phyloP scores from a whole-genome alignment of 1,140 invertebrate species.

The Drosophila triauraria region DNA sequence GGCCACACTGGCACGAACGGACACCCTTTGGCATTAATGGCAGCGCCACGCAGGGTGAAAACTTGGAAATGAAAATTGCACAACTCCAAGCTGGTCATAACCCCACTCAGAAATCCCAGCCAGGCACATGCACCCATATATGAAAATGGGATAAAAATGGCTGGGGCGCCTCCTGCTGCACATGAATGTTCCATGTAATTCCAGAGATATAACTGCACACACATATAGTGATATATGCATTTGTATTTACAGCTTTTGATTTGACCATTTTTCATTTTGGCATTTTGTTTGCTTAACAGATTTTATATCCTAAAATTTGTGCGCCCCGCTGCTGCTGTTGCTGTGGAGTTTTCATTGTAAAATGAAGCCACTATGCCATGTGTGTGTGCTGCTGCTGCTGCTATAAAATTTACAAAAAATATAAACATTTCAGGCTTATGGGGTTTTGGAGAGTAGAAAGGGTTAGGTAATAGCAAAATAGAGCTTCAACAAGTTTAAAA shows the following conservation, averaged over 20 bases:
- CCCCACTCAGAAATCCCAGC: constrained; percentile 20
- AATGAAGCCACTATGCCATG: constrained; percentile 11
- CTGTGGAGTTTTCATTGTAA: constrained; percentile 35
- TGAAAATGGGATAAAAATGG: constrained; percentile 19
- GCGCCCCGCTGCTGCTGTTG: constrained; percentile 21
- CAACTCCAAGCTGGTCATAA: constrained; percentile 56
- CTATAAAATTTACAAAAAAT: constrained; percentile 16
- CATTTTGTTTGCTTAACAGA: constrained; percentile 69
- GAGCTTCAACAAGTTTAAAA: constrained; percentile 19
- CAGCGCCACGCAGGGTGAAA: constrained; percentile 35
- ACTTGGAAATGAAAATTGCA: constrained; percentile 76
- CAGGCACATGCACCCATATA: constrained; percentile 5
- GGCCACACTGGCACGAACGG: neutral
- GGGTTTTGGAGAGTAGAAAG: neutral
- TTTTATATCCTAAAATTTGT: constrained; percentile 46
- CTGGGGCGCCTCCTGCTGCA: constrained; percentile 22
- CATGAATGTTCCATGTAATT: constrained; percentile 69
- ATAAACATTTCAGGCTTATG: constrained; percentile 17
- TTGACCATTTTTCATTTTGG: constrained; percentile 48
- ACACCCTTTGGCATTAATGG: constrained; percentile 18
- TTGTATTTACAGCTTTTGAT: constrained; percentile 51
- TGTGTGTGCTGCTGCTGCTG: constrained; percentile 24
- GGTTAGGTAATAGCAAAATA: neutral
- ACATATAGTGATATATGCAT: constrained; percentile 26
- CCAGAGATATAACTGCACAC: constrained; percentile 27